Conservation (phyloP, 1,140 invertebrate species). For the Drosophila tani region DNA sequence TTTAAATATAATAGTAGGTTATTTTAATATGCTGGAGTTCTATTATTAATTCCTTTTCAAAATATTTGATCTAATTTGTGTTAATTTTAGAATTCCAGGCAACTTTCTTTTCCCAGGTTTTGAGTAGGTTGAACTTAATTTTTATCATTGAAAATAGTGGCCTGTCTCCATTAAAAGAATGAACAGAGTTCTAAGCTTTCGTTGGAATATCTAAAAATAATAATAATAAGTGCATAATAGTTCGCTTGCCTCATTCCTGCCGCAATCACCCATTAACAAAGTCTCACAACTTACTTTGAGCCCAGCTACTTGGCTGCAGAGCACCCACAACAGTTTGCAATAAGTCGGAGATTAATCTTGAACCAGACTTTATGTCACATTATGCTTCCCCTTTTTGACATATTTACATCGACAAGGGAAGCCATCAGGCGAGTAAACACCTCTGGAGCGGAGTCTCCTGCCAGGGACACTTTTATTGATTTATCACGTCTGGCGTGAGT, state of each 20-base stretch:
- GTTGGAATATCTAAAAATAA: background rate
- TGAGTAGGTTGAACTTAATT: background rate
- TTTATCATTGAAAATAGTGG: background rate
- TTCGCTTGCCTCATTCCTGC: background rate
- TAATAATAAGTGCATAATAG: background rate
- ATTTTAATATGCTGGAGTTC: background rate
- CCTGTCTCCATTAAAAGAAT: too few relatives aligned
- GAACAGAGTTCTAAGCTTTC: background rate
- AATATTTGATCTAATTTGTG: background rate
- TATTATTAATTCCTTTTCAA: background rate
- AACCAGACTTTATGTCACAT: constrained; percentile 61
- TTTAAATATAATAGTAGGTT: background rate
- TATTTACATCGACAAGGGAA: constrained; percentile 58
- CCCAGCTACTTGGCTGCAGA: constrained; percentile 11
- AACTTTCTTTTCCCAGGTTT: too few relatives aligned
- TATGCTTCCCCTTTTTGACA: constrained; percentile 55
- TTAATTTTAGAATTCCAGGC: background rate
- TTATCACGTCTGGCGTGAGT: constrained; percentile 66
- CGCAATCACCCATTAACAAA: constrained; percentile 2
- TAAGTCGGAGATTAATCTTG: constrained; percentile 50
- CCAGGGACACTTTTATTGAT: constrained; percentile 69
- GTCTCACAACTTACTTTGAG: constrained; percentile 2
- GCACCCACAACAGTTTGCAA: constrained; percentile 33
- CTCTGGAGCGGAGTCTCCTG: constrained; percentile 40
- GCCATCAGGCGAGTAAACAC: constrained; percentile 58